Conservation (phyloP, 2,888 invertebrate genomes). For the Nematopogon swammerdamellus region DNA sequence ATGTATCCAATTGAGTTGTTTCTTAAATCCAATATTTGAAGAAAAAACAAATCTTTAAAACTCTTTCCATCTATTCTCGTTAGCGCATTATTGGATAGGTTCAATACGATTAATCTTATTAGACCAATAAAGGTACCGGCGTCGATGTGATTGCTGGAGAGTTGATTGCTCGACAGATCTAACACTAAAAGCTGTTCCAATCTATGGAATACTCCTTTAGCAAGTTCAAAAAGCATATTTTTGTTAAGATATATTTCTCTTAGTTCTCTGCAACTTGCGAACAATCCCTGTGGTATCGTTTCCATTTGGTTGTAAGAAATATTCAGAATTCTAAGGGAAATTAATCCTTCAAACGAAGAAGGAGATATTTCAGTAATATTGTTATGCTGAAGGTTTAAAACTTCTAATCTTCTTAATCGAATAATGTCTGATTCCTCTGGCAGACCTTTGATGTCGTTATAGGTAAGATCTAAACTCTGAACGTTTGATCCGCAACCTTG, state of each 20-base stretch:
- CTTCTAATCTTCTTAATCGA: constrained; percentile 72
- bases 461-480: constrained; percentile 74
- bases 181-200: constrained; percentile 82
- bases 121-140: constrained; percentile 83
- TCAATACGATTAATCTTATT: constrained; percentile 80
- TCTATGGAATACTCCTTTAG: constrained; percentile 78
- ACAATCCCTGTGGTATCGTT: constrained; percentile 76
- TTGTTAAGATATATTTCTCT: constrained; percentile 83
- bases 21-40: constrained; percentile 81
- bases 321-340: constrained; percentile 76
- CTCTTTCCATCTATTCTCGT: constrained; percentile 80
- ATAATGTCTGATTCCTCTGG: constrained; percentile 75
- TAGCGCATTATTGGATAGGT: constrained; percentile 81
- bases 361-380: constrained; percentile 75
- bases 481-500: constrained; percentile 66
- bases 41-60: constrained; percentile 83
- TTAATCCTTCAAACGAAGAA: constrained; percentile 76
- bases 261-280: constrained; percentile 77
- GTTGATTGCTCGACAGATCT: constrained; percentile 82
- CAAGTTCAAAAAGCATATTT: constrained; percentile 81
- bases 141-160: constrained; percentile 81
- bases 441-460: constrained; percentile 71
- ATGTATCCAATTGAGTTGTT: constrained; percentile 86
- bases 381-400: constrained; percentile 78
- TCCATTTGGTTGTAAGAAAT: constrained; percentile 82